Base-by-base conservation (phyloP, 2,113 vertebrate genomes). In the Oreochromis spilurus region DNA sequence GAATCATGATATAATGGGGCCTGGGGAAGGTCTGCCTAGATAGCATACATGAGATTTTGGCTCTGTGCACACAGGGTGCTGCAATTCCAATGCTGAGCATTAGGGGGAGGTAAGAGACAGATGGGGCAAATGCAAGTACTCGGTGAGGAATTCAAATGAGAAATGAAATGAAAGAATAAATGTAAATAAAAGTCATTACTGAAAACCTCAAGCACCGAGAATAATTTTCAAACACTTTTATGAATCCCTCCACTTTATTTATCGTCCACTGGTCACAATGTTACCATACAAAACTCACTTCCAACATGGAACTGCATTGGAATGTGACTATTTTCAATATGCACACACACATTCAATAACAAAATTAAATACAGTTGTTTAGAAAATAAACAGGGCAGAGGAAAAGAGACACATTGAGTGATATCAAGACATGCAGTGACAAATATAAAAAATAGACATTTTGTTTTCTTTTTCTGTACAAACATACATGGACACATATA, bases 391-490 rank as follows among this genome's bases (percentile, higher is more conserved):
- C 48, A 40, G 70, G 77, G 75, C n/a, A 34, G 72, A 83, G 70
- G 82, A 81, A 82, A 67, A 84, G 48, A 58, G 84, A 95, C 89
- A 95, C 84, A 88, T 82, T 84, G 31, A 89, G 88, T 90, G 85
- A 93, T 95, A 94, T 94, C 93, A 88, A 91, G 89, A 96, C 96
- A 97, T 97, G 97, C 97, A 97, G 94, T 97, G 96, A 96, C 97
- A 97, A 88, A 96, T 99, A 99, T 97, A 99, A 98, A 99, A 96
- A 99, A 99, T 99, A 99, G 97, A 99, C 97, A 97, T 97, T 97
- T 77, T 94, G 2, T 96, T 95, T 97, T 97, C 94, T 95, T 98
- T 91, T 95, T 95, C 95, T 97, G 95, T 97, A 96, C 95, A 99
- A 95, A 96, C 95, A 96, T 94, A 96, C 90, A 98, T 91, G 84